Evolutionary conservation across 2,888 invertebrate species (phyloP), one percentile per base, ranked within the genome.

Genomic region (Cyaniris semiargus): DNA sequence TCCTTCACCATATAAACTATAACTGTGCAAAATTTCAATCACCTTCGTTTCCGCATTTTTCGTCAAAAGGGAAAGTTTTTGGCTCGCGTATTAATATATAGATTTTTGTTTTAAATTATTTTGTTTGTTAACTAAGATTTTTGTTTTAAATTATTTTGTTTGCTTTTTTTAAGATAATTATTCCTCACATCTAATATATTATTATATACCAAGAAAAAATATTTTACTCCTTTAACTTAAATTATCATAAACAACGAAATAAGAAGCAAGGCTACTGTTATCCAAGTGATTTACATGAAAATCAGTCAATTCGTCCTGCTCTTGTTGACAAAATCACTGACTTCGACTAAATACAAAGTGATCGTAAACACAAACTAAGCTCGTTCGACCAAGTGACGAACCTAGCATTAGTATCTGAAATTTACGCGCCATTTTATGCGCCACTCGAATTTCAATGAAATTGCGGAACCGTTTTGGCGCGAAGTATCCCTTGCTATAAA

Each of bases 361-460:
- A 84, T 84, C 82, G 81, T 89, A 90, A 89, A 89, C 86, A 80
- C 79, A 79, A 83, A 85, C 83, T 85, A 85, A 88, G 85, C 84
- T 78, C 86, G 82, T 83, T 84, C 85, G 83, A 82, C 82, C 82
- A 84, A 83, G 83, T 82, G 82, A 81, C 81, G 81, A 83, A 82
- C 85, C 84, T 80, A 78, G 86, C 87, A 88, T 88, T 89, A 89
- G 89, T 85, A 83, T 82, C 84, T 85, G 84, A 86, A 89, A 89
- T 89, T 89, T 89, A 89, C 88, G 88, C 84, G 81, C 83, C 85
- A 83, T 86, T 89, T 90, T 90, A 90, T 86, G 85, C 86, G 85
- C 82, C 82, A 85, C 87, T 90, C 87, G 89, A 89, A 88, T 90
- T 88, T 88, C 89, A 90, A 89, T 89, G 88, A 85, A 84, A 86